These are phyloP conservation scores for Anguilla marmorata DNA, from an alignment of 2,797 vertebrate species.

Conservation along the genomic window DNA sequence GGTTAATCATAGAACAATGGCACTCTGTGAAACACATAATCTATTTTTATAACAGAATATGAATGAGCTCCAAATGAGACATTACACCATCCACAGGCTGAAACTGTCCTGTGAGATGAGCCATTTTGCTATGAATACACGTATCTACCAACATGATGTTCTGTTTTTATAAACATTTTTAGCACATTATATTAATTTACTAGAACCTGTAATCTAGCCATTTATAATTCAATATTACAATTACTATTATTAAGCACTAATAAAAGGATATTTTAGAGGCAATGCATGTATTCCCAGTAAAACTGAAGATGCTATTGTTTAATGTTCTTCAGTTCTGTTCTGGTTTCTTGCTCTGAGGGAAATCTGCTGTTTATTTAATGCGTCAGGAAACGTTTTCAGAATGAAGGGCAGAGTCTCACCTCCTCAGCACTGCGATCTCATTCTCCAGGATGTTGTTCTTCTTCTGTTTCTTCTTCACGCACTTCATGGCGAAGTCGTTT, in stretches of 20 bases:
- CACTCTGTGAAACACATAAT: background rate
- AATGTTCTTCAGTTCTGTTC: background rate
- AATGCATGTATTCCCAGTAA: background rate
- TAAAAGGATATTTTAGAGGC: background rate
- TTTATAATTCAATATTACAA: background rate
- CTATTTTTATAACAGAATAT: background rate
- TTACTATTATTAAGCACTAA: background rate
- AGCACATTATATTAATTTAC: background rate
- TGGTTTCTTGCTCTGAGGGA: background rate
- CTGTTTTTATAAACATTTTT: no score
- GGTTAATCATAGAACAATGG: background rate
- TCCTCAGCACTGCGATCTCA: slow-evolving; percentile 90
- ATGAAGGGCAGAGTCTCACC: slow-evolving; percentile 64
- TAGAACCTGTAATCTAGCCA: background rate
- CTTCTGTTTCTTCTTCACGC: slow-evolving; percentile 91
- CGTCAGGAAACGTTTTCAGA: background rate
- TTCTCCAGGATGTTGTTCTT: slow-evolving; percentile 88
- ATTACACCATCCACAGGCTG: background rate
- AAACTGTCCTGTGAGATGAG: background rate
- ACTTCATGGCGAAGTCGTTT: slow-evolving; percentile 90
- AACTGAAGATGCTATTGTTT: background rate
- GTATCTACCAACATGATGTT: no score
- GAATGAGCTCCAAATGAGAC: background rate
- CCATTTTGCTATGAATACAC: no score
- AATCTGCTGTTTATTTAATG: background rate